Evolutionary conservation across 2,797 vertebrate species (phyloP).

Genomic region (Apodemus agrarius): DNA sequence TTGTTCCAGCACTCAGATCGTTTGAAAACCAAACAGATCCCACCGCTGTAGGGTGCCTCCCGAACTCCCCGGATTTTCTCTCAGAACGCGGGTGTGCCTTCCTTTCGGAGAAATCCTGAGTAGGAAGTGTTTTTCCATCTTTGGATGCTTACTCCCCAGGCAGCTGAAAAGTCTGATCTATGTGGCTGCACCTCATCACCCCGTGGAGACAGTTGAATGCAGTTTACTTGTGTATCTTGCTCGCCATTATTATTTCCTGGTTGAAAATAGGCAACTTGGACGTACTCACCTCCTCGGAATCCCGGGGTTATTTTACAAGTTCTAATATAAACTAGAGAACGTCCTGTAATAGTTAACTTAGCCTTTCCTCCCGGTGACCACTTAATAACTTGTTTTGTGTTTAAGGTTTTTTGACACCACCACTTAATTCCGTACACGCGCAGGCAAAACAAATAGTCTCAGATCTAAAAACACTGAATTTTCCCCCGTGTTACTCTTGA

Average conservation of each 20-base stretch:
- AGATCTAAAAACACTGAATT: background rate
- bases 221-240: background rate
- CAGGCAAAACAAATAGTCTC: background rate
- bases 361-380: background rate
- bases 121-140: background rate
- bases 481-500: background rate
- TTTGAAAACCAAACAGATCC: background rate
- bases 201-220: background rate
- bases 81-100: background rate
- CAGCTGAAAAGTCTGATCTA: background rate
- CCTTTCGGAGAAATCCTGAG: background rate
- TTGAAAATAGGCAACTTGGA: constrained; percentile 21
- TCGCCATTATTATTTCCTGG: constrained; percentile 47
- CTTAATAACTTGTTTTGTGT: background rate
- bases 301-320: constrained; percentile 53
- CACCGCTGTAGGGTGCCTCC: background rate
- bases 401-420: background rate
- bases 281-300: background rate
- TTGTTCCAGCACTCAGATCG: background rate
- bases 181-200: background rate
- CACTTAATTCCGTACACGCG: background rate
- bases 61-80: background rate
- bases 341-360: background rate
- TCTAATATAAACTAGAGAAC: background rate
- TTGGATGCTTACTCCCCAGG: background rate